Evolutionary conservation across 2,113 vertebrate species (phyloP).

Genomic region (Neofelis nebulosa): DNA sequence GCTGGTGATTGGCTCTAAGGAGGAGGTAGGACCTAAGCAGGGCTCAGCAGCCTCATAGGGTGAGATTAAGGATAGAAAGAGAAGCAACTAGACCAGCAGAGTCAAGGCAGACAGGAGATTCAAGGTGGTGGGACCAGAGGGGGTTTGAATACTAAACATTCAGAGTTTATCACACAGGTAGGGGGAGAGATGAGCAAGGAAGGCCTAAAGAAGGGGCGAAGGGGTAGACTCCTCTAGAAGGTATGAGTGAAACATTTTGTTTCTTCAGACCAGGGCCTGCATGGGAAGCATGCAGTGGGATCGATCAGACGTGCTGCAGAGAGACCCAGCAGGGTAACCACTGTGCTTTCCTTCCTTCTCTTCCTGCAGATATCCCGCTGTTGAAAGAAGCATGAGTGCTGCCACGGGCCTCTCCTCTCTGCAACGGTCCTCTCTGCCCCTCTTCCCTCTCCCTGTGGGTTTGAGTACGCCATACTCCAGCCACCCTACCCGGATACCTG

Average conservation of each 20-base stretch:
- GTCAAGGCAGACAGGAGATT: not conserved
- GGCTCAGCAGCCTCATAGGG: not conserved
- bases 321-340: slow-evolving; percentile 23
- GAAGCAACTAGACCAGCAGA: not conserved
- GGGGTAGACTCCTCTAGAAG: not conserved
- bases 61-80: not conserved
- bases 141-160: not conserved
- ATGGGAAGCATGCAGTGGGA: accelerated
- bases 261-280: not conserved
- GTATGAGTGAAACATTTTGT: not conserved
- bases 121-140: not conserved
- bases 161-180: not conserved
- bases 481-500: slow-evolving; percentile 32
- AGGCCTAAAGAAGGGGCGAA: not conserved
- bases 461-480: slow-evolving; percentile 81
- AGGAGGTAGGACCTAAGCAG: not conserved
- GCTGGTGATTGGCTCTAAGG: not conserved
- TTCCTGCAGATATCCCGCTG: slow-evolving; percentile 94
- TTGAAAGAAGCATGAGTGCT: slow-evolving; percentile 97
- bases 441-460: slow-evolving; percentile 64
- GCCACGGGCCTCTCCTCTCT: slow-evolving; percentile 77
- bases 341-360: not conserved
- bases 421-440: slow-evolving; percentile 34
- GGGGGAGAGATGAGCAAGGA: not conserved
- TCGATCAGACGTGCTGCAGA: not conserved